A percentile compares a stretch with the other conserved stretches of the same genome.
Conservation (phyloP, 2,888 invertebrate genomes). For the Drosophila phalerata region DNA sequence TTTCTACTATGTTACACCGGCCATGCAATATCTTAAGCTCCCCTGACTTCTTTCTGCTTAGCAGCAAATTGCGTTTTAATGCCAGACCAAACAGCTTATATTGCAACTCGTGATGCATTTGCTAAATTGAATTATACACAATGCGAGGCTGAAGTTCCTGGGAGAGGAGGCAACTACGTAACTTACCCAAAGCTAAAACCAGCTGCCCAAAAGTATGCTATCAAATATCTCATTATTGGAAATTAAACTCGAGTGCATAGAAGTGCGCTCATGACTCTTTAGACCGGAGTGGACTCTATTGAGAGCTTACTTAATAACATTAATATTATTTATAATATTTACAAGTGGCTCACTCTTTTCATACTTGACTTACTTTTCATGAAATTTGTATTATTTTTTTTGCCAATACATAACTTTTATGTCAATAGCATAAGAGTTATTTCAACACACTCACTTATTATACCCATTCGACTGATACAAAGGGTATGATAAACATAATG, state of each 20-base stretch:
- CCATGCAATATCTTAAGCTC: conserved; percentile 6
- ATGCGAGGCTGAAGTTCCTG: background rate
- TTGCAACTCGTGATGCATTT: conserved; percentile 74
- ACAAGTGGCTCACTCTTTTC: background rate
- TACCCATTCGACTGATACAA: background rate
- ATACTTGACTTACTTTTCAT: background rate
- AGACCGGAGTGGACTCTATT: background rate
- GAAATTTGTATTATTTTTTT: background rate
- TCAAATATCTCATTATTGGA: conserved; percentile 11
- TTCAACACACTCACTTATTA: background rate
- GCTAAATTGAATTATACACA: conserved; percentile 71
- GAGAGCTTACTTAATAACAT: conserved; percentile 5
- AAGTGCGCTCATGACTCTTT: background rate
- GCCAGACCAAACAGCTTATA: conserved; percentile 62
- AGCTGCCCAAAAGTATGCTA: conserved; percentile 10
- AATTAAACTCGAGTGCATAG: background rate
- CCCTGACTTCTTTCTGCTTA: conserved; percentile 15
- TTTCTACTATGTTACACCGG: background rate
- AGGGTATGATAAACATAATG: background rate
- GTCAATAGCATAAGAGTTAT: background rate
- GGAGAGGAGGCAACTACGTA: too few relatives aligned
- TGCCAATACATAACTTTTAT: too few relatives aligned
- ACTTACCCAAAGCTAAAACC: too few relatives aligned
- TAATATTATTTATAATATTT: conserved; percentile 12
- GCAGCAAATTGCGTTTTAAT: conserved; percentile 73